phyloP scores from a whole-genome alignment of 2,888 invertebrate species.

The Erpobdella octoculata region DNA sequence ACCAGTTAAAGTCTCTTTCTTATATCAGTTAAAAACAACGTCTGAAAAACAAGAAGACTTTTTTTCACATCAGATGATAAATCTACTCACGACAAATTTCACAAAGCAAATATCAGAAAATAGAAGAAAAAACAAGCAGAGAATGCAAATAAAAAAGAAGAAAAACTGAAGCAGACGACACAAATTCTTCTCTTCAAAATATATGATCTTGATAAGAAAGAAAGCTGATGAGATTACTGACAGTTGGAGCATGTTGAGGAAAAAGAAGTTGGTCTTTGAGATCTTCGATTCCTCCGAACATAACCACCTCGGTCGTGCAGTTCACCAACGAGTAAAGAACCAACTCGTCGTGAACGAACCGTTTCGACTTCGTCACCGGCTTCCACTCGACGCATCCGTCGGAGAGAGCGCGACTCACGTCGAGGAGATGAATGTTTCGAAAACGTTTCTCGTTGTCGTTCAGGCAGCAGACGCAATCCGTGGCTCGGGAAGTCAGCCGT shows the following conservation, averaged over 20 bases:
- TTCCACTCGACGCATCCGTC: neutral
- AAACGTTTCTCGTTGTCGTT: neutral
- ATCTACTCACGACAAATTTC: no score
- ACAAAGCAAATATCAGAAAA: no score
- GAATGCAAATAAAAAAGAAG: no score
- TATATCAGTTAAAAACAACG: no score
- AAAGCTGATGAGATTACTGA: neutral
- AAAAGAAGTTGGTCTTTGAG: neutral
- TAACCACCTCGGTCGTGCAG: neutral
- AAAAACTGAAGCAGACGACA: no score
- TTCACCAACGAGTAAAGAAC: neutral
- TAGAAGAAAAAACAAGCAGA: no score
- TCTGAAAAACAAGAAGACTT: no score
- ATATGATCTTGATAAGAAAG: neutral
- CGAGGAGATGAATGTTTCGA: conserved; percentile 3
- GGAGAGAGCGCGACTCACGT: neutral
- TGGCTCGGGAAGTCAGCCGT: no score
- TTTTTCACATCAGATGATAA: no score
- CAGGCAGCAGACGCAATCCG: no score
- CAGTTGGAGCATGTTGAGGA: neutral
- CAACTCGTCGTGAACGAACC: neutral
- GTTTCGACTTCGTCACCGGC: neutral
- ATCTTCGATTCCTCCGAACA: conserved; percentile 12
- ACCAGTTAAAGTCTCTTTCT: no score
- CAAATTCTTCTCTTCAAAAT: no score